Base-by-base conservation (phyloP, 2,113 vertebrate species). In the Charadrius vociferus region DNA sequence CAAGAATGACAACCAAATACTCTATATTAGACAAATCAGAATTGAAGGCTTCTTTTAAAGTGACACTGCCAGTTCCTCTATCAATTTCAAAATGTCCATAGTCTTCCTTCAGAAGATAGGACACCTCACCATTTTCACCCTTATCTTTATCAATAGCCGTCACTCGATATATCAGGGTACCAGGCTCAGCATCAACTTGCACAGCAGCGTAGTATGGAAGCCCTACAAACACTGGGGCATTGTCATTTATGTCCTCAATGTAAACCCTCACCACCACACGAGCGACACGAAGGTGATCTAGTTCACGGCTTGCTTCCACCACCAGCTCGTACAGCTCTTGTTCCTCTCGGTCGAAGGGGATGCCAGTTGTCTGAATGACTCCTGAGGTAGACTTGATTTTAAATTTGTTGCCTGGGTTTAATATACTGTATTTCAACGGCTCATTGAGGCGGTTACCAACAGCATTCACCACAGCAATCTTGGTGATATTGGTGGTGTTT, bases 191-290 rank as follows among this genome's bases (percentile, higher is more conserved):
- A 87, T 99, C 99, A 0, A 99, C 99, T 94, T 99, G 99, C 75
- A 99, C 99, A 37, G 99, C 99, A 87, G 99, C 99, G 6, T 99
- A 99, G 97, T 99, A 99, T 3, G 99, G 99, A 88, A 99, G 99
- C 55, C 99, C 99, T 58, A 99, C 97, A 62, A 99, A 99, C 65
- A 99, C 98, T 0, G 99, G 99, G 30, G 98, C 88, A 10, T 99
- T 99, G 95, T 99, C 99, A 23, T 99, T 99, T 74, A 99, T 98
- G 85, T 99, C 99, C 87, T 99, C 99, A 12, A 99, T 98, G 79
- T 98, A 99, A 74, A 99, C 98, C 90, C 98, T 98, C 56, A 99
- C 99, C 53, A 99, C 97, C 12, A 99, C 99, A 95, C 99, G 98
- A 10, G 99, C 99, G 1, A 99, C 99, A 6, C 99, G 99, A 29